Base-by-base conservation (phyloP, 2,113 vertebrate genomes). In the Ahaetulla prasina region DNA sequence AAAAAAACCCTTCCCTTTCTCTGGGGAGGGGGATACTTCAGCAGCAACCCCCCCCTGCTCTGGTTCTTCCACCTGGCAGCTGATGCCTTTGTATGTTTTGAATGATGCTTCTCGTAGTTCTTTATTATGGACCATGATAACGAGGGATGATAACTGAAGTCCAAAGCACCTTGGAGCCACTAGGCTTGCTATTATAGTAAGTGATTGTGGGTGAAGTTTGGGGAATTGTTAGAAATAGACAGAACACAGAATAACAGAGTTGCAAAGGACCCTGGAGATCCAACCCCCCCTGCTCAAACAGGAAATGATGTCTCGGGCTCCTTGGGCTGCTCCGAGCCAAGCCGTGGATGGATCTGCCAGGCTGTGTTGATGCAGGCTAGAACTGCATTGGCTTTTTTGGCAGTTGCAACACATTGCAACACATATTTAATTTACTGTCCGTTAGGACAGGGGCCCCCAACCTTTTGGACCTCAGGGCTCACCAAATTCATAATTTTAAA, bases 141-240 rank as follows among this genome's bases (percentile, higher is more conserved):
- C 27, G 2, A 30, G 60, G 11, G 22, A 25, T 57, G 22, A 57
- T 12, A 63, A 30, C 4, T 63, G 60, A 63, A n/a, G 27, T 63
- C 60, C 30, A 63, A 14, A 63, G 60, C 60, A 14, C 4, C 60
- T 30, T 3, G 57, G 57, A 60, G 55, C 23, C 57, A 11, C 57
- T 60, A 30, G 57, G 27, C 12, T 30, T 23, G 57, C 57, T 60
- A 27, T 27, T 30, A 5, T 16, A 45, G 23, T 27, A 57, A 43
- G 22, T 60, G 53, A 23, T 25, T 25, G 6, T 43, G 39, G 23
- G 25, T 45, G 35, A 43, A 85, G 22, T 23, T 43, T 27, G n/a
- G 22, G 47, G 49, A 18, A 53, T 22, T 54, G 16, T n/a, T 27
- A 2, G 0, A 0, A 74, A 0, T 0, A 1, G 25, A 25, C 23